A percentile compares a stretch with the other conserved stretches of the same genome.
Evolutionary conservation across 1,140 invertebrate genomes (phyloP).

Genomic region (Anastrepha obliqua): DNA sequence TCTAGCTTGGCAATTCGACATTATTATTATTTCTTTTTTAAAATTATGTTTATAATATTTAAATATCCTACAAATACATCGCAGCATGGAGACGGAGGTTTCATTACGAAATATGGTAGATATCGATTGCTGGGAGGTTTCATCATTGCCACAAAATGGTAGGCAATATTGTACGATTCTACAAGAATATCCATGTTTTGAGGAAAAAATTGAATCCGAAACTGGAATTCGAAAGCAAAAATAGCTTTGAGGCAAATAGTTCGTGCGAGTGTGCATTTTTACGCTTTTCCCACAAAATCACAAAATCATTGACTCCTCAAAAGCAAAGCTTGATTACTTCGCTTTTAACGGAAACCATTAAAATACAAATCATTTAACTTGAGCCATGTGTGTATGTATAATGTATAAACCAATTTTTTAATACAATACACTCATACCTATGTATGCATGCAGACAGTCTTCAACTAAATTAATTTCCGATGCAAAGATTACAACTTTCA

Average conservation of each 20-base stretch:
- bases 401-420: background rate
- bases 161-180: too few species aligned
- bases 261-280: background rate
- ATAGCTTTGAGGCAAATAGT: background rate
- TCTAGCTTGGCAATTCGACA: too few species aligned
- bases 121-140: too few species aligned
- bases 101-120: too few species aligned
- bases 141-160: too few species aligned
- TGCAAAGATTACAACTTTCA: conserved; percentile 36
- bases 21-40: too few species aligned
- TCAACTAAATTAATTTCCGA: background rate
- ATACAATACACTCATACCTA: background rate
- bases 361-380: background rate
- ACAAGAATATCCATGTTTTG: too few species aligned
- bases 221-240: background rate
- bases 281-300: background rate
- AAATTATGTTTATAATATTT: too few species aligned
- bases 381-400: background rate
- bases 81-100: too few species aligned
- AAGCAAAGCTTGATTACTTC: background rate
- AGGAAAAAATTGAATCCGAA: too few species aligned
- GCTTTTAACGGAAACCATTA: background rate
- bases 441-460: background rate
- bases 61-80: too few species aligned
- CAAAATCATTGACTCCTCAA: background rate